Percentiles rank a stretch among this genome's conserved stretches.
These are phyloP conservation scores for Pardalotus punctatus DNA, from an alignment of 2,113 vertebrate species.

Conservation along the genomic window DNA sequence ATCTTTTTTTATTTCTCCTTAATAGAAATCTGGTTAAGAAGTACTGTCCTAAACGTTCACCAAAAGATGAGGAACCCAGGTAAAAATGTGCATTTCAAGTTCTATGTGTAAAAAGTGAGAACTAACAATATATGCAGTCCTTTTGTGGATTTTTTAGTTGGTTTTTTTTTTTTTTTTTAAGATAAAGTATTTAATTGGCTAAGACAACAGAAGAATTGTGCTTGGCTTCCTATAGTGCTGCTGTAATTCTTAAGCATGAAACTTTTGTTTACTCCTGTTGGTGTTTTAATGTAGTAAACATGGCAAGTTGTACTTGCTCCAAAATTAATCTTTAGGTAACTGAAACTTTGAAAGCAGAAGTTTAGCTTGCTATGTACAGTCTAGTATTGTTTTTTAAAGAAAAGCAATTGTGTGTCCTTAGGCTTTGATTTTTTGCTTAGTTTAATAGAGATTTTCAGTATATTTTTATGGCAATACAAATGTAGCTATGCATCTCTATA, in stretches of 20 bases:
- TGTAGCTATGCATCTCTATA: neutral
- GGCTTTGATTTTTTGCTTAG: neutral
- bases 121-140: neutral
- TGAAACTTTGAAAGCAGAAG: neutral
- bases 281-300: neutral
- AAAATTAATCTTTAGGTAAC: neutral
- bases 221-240: neutral
- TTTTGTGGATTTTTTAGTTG: neutral
- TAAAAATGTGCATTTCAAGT: slow-evolving; percentile 62
- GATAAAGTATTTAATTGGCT: neutral
- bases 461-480: neutral
- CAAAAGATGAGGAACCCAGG: slow-evolving; percentile 98
- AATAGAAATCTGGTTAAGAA: slow-evolving; percentile 95
- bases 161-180: neutral
- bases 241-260: neutral
- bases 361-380: neutral
- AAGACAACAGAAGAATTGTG: neutral
- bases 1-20: neutral
- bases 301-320: neutral
- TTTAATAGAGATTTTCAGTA: neutral
- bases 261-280: neutral
- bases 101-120: neutral
- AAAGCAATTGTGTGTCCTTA: neutral
- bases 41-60: slow-evolving; percentile 92
- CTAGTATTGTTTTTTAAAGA: neutral